phyloP scores from a whole-genome alignment of 1,140 invertebrate species.

The Hyposmocoma kahamanoa region DNA sequence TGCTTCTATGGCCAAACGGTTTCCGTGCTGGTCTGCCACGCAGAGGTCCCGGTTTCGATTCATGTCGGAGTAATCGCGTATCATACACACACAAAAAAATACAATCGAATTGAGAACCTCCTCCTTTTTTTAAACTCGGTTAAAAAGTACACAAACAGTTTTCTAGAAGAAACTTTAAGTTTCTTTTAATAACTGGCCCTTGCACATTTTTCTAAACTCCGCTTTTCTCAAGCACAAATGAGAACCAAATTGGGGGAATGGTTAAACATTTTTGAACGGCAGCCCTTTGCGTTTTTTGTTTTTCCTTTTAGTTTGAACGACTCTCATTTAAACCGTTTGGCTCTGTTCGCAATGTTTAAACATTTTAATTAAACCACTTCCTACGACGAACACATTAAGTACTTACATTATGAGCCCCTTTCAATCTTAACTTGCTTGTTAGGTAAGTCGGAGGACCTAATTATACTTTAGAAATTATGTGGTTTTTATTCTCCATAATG shows the following conservation, averaged over 20 bases:
- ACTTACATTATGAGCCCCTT: conserved; percentile 7
- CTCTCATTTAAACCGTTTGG: conserved; percentile 13
- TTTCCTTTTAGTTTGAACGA: conserved; percentile 3
- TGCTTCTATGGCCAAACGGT: too few relatives aligned
- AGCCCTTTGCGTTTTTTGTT: not conserved
- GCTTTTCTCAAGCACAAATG: not conserved
- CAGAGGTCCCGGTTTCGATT: too few relatives aligned
- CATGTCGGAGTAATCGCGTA: too few relatives aligned
- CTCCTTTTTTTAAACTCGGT: too few relatives aligned
- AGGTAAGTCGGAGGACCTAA: not conserved
- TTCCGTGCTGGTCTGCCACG: too few relatives aligned
- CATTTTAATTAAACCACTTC: conserved; percentile 48
- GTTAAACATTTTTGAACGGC: not conserved
- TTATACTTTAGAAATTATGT: not conserved
- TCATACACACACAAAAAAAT: too few relatives aligned
- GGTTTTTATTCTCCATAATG: not conserved
- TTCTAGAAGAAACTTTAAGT: not conserved
- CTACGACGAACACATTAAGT: conserved; percentile 28
- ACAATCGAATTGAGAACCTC: too few relatives aligned
- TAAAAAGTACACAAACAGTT: not conserved
- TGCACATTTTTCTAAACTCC: not conserved
- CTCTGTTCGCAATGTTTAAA: conserved; percentile 32
- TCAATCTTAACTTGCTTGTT: not conserved
- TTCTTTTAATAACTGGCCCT: not conserved
- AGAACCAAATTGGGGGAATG: not conserved